Evolutionary conservation across 2,888 invertebrate genomes (phyloP).

Genomic region (Mythimna pallens): DNA sequence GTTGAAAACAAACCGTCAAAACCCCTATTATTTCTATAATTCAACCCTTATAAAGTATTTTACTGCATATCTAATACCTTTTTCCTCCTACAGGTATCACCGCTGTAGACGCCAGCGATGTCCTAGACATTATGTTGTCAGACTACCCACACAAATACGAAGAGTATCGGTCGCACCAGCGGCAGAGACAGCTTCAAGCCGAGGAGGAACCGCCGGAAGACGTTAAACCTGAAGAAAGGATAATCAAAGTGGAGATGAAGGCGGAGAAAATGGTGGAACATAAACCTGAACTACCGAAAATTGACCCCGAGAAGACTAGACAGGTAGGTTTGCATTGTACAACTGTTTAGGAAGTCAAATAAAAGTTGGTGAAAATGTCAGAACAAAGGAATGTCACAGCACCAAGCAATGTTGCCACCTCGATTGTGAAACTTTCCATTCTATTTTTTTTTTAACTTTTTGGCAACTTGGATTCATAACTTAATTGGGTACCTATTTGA

Average conservation of each 20-base stretch:
- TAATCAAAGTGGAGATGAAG: constrained; percentile 77
- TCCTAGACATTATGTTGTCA: constrained; percentile 98
- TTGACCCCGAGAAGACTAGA: constrained; percentile 85
- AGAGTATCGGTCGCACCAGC: constrained; percentile 95
- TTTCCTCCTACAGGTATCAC: constrained; percentile 92
- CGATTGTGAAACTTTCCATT: too few relatives aligned
- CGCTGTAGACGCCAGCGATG: constrained; percentile 97
- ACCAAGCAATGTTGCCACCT: too few relatives aligned
- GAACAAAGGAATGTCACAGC: too few relatives aligned
- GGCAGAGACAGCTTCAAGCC: constrained; percentile 84
- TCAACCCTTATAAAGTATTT: background rate
- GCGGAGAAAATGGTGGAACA: constrained; percentile 73
- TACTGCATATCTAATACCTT: background rate
- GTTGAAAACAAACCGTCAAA: too few relatives aligned
- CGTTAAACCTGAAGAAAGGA: constrained; percentile 73
- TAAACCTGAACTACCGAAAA: constrained; percentile 82
- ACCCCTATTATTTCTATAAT: background rate
- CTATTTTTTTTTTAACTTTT: too few relatives aligned
- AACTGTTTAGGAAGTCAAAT: background rate
- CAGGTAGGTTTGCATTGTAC: constrained; percentile 73
- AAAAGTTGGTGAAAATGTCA: too few relatives aligned
- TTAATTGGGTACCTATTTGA: too few relatives aligned
- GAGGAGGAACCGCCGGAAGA: constrained; percentile 65
- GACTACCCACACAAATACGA: constrained; percentile 99
- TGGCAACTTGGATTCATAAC: too few relatives aligned